Base-by-base conservation (phyloP, 2,888 invertebrate genomes). In the Parelbella ahira region DNA sequence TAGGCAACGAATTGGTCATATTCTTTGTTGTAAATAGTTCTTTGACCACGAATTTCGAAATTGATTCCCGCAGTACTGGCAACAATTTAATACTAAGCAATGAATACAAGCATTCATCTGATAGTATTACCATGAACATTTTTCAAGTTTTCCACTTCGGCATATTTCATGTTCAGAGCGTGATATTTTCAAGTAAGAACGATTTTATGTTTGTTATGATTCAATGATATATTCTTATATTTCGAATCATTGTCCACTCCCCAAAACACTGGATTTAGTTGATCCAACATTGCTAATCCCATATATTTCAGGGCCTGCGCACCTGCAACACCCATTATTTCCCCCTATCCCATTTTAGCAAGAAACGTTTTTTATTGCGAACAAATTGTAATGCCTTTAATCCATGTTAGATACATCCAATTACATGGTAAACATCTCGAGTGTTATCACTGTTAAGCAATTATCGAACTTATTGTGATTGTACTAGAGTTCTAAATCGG, bases 351-450 rank as follows among this genome's bases (percentile, higher is more conserved):
- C 51, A 57, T 59, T 41, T 57, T 48, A 48, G 52, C 47, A 54
- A 56, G 46, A 54, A 59, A 56, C 63, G 57, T 82, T 86, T 86
- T 84, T 82, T 84, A 80, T 72, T 60, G 67, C 70, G 67, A 73
- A 75, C 83, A 83, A 82, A 78, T 82, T 80, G 81, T 84, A 82
- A 84, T 84, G 69, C 84, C 77, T 78, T 66, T 86, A 87, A 86
- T 86, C 86, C 82, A 70, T 70, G 67, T 82, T 79, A 72, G 75
- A 82, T 77, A 78, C 78, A 82, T 84, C 79, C 82, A 84, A 84
- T 84, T 84, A 80, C 76, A 72, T 75, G 60, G 67, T 58, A 78
- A 80, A 78, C 68, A 74, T 68, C 65, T 55, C 47, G 37, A 34
- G 27, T 6, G 7, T 37, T 27, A 4, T 32, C 7, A 8, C 3